These are phyloP conservation scores for Phorcus lineatus DNA, from an alignment of 2,888 invertebrate genomes.

Conservation along the genomic window DNA sequence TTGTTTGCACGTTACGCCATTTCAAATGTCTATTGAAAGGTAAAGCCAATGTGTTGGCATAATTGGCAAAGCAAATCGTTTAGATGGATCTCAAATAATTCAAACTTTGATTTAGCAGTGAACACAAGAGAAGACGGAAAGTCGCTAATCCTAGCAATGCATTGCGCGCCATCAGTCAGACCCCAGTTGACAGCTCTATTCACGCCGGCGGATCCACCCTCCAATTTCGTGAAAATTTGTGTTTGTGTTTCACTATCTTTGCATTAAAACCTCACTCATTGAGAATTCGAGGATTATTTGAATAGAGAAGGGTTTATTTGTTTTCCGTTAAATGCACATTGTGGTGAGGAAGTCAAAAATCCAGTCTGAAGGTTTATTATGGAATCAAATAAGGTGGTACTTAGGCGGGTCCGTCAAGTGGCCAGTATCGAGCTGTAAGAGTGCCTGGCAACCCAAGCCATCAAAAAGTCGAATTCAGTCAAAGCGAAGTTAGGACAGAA, in stretches of 20 bases:
- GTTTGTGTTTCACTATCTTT: conserved; percentile 15
- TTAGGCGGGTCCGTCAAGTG: not conserved
- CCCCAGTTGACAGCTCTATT: not conserved
- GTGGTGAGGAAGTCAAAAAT: conserved; percentile 3
- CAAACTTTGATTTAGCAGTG: conserved; percentile 7
- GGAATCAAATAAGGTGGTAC: not conserved
- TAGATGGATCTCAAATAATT: conserved; percentile 15
- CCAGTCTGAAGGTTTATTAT: conserved; percentile 4
- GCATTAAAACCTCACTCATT: conserved; percentile 12
- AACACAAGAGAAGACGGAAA: not conserved
- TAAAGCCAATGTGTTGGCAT: conserved; percentile 5
- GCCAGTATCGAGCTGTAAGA: not conserved
- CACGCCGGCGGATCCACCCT: not conserved
- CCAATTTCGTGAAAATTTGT: conserved; percentile 8
- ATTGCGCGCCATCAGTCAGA: conserved; percentile 1
- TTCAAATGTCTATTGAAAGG: conserved; percentile 1
- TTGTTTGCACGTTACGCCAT: not conserved
- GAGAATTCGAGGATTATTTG: conserved; percentile 8
- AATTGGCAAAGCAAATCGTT: conserved; percentile 15
- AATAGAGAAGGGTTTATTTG: conserved; percentile 15
- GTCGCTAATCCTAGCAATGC: not conserved
- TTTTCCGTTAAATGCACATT: conserved; percentile 13
- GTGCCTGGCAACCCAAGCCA: not conserved
- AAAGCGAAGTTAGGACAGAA: conserved; percentile 18
- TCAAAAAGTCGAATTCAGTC: not conserved